A percentile compares a stretch with the other conserved stretches of the same genome.
These are phyloP conservation scores for Homarus gammarus DNA, from an alignment of 2,888 invertebrate species.

Conservation along the genomic window DNA sequence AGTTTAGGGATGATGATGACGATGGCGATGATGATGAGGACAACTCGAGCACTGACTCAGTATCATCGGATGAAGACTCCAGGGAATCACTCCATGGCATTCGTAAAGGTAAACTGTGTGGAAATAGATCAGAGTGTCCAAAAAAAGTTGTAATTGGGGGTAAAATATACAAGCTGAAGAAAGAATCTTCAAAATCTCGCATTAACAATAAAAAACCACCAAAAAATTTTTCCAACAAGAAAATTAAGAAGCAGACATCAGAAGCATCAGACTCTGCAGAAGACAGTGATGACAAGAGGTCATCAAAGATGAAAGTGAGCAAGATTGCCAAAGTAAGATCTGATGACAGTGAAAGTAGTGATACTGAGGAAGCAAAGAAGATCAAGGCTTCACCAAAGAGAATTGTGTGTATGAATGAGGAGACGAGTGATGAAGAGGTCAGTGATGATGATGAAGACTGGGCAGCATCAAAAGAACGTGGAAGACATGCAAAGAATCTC, in stretches of 20 bases:
- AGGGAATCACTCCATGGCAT: slow-evolving; percentile 20
- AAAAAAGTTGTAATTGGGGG: slow-evolving; percentile 59
- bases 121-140: slow-evolving; percentile 26
- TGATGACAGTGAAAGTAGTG: slow-evolving; percentile 58
- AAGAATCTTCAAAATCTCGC: slow-evolving; percentile 38
- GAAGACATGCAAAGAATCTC: slow-evolving; percentile 23
- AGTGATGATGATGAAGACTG: slow-evolving; percentile 64
- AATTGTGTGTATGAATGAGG: background rate
- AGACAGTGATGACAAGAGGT: slow-evolving; percentile 42
- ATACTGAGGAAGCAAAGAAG: slow-evolving; percentile 52
- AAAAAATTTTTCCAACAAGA: background rate
- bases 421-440: slow-evolving; percentile 54
- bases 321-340: slow-evolving; percentile 58
- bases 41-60: slow-evolving; percentile 40
- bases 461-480: slow-evolving; percentile 19
- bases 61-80: slow-evolving; percentile 51
- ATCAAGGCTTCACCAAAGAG: slow-evolving; percentile 18
- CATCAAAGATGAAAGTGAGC: slow-evolving; percentile 2
- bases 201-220: slow-evolving; percentile 29
- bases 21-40: slow-evolving; percentile 19
- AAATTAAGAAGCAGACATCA: slow-evolving; percentile 1
- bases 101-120: slow-evolving; percentile 41
- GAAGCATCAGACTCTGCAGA: slow-evolving; percentile 35
- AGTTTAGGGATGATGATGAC: background rate
- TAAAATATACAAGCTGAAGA: slow-evolving; percentile 49